phyloP scores from a whole-genome alignment of 1,140 invertebrate species.

The Lerema accius region DNA sequence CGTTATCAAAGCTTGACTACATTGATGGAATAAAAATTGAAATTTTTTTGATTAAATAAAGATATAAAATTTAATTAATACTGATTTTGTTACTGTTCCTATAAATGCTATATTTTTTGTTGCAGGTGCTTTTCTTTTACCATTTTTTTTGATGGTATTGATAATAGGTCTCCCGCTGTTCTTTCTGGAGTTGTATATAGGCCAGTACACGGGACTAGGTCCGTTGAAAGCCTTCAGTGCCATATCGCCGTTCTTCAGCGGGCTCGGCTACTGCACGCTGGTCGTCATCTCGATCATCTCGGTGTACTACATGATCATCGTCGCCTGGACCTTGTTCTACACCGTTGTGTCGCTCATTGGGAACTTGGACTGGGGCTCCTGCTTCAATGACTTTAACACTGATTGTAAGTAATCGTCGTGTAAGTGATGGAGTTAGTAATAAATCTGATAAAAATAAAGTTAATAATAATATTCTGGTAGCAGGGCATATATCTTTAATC shows the following conservation, averaged over 20 bases:
- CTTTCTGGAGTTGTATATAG: slow-evolving; percentile 86
- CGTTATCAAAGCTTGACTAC: too few species aligned
- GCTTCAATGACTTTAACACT: slow-evolving; percentile 87
- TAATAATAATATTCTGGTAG: too few species aligned
- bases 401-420: slow-evolving; percentile 74
- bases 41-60: too few species aligned
- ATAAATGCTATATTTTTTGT: slow-evolving; percentile 48
- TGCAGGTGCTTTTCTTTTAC: slow-evolving; percentile 91
- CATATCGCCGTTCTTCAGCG: slow-evolving; percentile 85
- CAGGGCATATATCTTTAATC: too few species aligned
- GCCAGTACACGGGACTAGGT: slow-evolving; percentile 85
- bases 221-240: slow-evolving; percentile 84
- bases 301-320: slow-evolving; percentile 93
- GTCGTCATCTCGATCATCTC: slow-evolving; percentile 91
- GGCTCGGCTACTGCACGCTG: slow-evolving; percentile 87
- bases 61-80: too few species aligned
- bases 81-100: too few species aligned
- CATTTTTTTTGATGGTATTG: slow-evolving; percentile 90
- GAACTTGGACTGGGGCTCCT: slow-evolving; percentile 86
- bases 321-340: slow-evolving; percentile 91
- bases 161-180: slow-evolving; percentile 92
- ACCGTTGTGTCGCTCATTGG: slow-evolving; percentile 87
- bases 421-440: too few species aligned
- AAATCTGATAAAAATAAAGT: too few species aligned
- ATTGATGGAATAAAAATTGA: too few species aligned